These are phyloP conservation scores for Pteria penguin DNA, from an alignment of 2,888 invertebrate genomes.

Conservation along the genomic window DNA sequence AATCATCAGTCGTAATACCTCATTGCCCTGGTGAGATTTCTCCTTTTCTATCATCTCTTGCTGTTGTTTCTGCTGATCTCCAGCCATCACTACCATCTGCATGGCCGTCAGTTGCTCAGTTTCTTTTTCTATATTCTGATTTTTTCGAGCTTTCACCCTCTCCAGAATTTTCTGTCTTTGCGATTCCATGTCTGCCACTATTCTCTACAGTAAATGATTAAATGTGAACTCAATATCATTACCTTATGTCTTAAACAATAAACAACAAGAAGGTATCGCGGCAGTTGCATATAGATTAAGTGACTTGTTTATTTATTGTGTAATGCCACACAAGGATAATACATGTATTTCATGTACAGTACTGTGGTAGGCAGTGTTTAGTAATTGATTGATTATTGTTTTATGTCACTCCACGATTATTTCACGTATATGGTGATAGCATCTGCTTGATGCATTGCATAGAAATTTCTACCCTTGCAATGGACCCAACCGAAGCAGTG, in stretches of 20 bases:
- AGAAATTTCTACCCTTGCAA: no score
- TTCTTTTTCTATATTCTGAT: slow-evolving; percentile 55
- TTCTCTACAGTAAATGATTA: slow-evolving; percentile 48
- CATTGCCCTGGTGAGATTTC: slow-evolving; percentile 52
- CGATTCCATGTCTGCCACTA: slow-evolving; percentile 49
- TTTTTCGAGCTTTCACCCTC: slow-evolving; percentile 54
- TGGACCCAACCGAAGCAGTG: no score
- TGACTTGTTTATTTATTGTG: no score
- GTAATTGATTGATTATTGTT: no score
- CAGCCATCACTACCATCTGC: slow-evolving; percentile 52
- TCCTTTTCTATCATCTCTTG: slow-evolving; percentile 49
- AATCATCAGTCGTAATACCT: no score
- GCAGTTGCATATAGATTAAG: no score
- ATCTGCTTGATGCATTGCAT: no score
- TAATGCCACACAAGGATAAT: no score
- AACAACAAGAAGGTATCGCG: not conserved
- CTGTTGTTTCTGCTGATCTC: slow-evolving; percentile 48
- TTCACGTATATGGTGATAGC: no score
- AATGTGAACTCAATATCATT: not conserved
- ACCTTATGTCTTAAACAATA: not conserved
- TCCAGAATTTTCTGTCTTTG: slow-evolving; percentile 53
- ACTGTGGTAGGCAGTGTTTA: no score
- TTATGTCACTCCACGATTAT: no score
- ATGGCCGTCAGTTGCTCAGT: slow-evolving; percentile 58
- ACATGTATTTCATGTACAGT: no score